A percentile compares a stretch with the other conserved stretches of the same genome.
Evolutionary conservation across 2,888 invertebrate species (phyloP).

Genomic region (Taenaris catops): DNA sequence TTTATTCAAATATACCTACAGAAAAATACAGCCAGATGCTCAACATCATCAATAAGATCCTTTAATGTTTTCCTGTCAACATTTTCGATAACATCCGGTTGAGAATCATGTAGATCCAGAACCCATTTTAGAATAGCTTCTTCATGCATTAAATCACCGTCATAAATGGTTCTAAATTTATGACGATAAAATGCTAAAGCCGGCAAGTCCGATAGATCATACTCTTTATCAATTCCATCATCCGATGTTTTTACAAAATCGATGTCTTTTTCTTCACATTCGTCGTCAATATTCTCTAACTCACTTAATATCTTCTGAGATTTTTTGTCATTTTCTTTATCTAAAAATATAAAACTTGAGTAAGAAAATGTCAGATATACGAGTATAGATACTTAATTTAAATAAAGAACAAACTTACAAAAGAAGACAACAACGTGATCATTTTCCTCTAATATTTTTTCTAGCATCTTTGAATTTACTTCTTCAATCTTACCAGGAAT

Average conservation of each 20-base stretch:
- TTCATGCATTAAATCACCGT: conserved; percentile 94
- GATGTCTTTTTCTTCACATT: conserved; percentile 94
- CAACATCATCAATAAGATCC: conserved; percentile 92
- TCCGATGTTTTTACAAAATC: conserved; percentile 96
- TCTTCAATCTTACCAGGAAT: conserved; percentile 96
- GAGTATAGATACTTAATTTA: conserved; percentile 1
- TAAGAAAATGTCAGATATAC: too few relatives aligned
- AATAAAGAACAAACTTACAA: conserved; percentile 82
- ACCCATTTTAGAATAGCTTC: conserved; percentile 95
- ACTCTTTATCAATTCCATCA: conserved; percentile 91
- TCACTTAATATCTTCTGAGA: conserved; percentile 93
- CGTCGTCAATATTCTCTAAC: conserved; percentile 95
- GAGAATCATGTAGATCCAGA: conserved; percentile 89
- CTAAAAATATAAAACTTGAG: conserved; percentile 66
- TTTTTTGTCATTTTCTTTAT: conserved; percentile 94
- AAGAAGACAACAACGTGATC: conserved; percentile 95
- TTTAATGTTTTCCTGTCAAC: conserved; percentile 95
- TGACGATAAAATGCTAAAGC: conserved; percentile 92
- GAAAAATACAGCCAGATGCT: conserved; percentile 95
- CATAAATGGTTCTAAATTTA: conserved; percentile 92
- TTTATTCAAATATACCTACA: conserved; percentile 84
- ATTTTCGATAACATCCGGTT: conserved; percentile 93
- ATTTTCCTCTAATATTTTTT: conserved; percentile 92
- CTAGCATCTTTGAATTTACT: conserved; percentile 93
- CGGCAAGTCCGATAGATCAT: conserved; percentile 90